A percentile compares a stretch with the other conserved stretches of the same genome.
These are phyloP conservation scores for Acleris holmiana DNA, from an alignment of 2,888 invertebrate genomes.

Conservation along the genomic window DNA sequence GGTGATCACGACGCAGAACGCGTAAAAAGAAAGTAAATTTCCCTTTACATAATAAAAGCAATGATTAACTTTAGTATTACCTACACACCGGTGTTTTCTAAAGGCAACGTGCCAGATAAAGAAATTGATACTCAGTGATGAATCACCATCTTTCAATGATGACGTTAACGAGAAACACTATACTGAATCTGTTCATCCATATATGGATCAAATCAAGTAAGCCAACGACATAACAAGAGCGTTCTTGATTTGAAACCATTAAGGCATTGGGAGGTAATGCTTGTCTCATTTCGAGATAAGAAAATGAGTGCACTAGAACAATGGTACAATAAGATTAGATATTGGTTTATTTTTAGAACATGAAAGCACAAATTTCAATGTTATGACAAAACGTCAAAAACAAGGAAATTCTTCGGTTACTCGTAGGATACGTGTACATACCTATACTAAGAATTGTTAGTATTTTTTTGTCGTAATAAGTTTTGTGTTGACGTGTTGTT, in stretches of 20 bases:
- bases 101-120: constrained; percentile 27
- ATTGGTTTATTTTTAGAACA: constrained; percentile 10
- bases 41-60: constrained; percentile 38
- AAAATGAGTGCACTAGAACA: constrained; percentile 18
- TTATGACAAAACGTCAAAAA: neutral
- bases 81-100: constrained; percentile 17
- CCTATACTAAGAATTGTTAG: no score
- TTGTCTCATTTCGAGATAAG: constrained; percentile 19
- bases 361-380: no score
- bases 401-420: no score
- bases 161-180: constrained; percentile 31
- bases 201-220: constrained; percentile 31
- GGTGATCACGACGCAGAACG: constrained; percentile 34
- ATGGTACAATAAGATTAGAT: constrained; percentile 11
- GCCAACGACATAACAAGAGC: constrained; percentile 12
- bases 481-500: no score
- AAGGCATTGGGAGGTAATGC: constrained; percentile 16
- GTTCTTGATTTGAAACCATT: constrained; percentile 28
- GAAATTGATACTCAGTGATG: constrained; percentile 32
- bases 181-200: constrained; percentile 27
- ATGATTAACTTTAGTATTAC: constrained; percentile 23
- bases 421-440: no score
- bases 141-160: constrained; percentile 32
- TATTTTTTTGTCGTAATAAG: no score
- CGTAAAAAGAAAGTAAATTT: constrained; percentile 40